Base-by-base conservation (phyloP, 2,113 vertebrate genomes). In the Coryphaenoides rupestris region DNA sequence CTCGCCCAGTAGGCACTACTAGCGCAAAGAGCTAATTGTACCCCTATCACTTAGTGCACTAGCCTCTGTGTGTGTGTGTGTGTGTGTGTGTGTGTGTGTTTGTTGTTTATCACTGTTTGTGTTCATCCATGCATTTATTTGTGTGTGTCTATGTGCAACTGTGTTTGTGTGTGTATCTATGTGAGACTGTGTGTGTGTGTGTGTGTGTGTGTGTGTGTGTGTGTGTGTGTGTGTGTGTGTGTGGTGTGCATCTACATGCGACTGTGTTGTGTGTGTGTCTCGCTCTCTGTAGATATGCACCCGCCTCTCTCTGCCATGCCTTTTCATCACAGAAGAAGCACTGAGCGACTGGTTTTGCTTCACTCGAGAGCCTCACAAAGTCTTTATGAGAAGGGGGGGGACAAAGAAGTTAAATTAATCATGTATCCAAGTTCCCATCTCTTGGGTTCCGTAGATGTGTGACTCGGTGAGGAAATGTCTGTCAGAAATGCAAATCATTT, bases 201-300 rank as follows among this genome's bases (percentile, higher is more conserved):
- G 62, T 9, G 24, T 12, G n/a, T n/a, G 54, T 16, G 22, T 28
- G 56, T 58, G 23, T 59, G 17, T 0, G 9, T 2, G 26, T 49
- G 62, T 73, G 64, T 68, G 76, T 74, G 61, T 59, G 61, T 74
- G 60, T 69, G 24, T 54, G 54, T 54, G 5, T 23, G 33, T 28
- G 78, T 76, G 73, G 22, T 28, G 56, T 58, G 23, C 45, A n/a
- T 0, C 9, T 2, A 22, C 45, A 60, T 73, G 64, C 70, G 76
- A 73, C 63, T 59, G 61, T 74, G 60, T 69, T 24, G 33, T 28
- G 78, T 76, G 73, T 73, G 77, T 63, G 70, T 75, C 76, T 76
- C 78, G 70, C 68, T 40, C 62, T 75, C 82, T 69, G 57, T 55
- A 40, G 3, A 59, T 57, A 45, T 50, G 58, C 50, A 2, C 16